Base-by-base conservation (phyloP, 1,140 invertebrate species). In the Dreissena polymorpha region DNA sequence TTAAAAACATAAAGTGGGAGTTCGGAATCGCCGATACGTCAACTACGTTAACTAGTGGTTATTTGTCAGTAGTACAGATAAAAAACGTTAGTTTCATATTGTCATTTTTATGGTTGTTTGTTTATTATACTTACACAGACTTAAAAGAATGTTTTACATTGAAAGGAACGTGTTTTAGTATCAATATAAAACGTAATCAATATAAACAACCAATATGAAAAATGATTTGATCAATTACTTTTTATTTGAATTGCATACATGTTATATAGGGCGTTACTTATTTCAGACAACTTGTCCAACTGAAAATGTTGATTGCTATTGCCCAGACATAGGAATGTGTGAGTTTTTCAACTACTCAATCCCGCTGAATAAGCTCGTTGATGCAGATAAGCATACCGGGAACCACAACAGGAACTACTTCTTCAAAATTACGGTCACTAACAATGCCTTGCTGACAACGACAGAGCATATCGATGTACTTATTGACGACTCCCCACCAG, bases 371-470 rank as follows among this genome's bases (percentile, higher is more conserved):
- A 69, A 72, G 23, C 83, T 88, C 10, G 71, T 85, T n/a, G 39
- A 18, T 0, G 65, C 25, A 27, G 63, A 76, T 18, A 84, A 76
- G 16, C 64, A 88, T 76, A 68, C 55, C 10, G 87, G 86, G 10
- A 76, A 86, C 27, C 88, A 89, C 53, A 86, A 89, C 71, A 73
- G 86, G 16, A 53, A n/a, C n/a, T n/a, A n/a, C n/a, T n/a, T n/a
- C n/a, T n/a, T n/a, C n/a, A n/a, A n/a, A n/a, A n/a, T n/a, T 51
- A 72, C 67, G 50, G 84, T 60, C 27, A 86, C 78, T 21, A 89
- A 89, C 64, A 72, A 51, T 13, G 88, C 88, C 0, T 25, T 25
- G 14, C 84, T 89, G 21, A 23, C 16, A 39, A 75, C 53, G 16
- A 68, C 60, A 0, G 69, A 85, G 25, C 50, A 71, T 29, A 8